Evolutionary conservation across 2,113 vertebrate species (phyloP).

Genomic region (Andinoacara biseriatus): DNA sequence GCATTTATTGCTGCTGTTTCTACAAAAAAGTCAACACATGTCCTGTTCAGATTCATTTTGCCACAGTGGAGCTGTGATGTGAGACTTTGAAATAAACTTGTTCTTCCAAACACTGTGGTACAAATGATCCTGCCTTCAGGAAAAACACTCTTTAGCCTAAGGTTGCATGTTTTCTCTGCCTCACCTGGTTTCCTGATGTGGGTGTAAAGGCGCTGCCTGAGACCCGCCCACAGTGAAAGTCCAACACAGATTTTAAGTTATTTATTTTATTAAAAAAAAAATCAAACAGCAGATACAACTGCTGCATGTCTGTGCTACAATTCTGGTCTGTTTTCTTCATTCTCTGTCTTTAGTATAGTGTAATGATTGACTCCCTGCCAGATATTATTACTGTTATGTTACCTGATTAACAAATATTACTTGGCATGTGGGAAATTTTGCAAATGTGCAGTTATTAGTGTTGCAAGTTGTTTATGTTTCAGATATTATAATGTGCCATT

Average conservation of each 20-base stretch:
- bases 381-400: background rate
- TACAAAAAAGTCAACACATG: background rate
- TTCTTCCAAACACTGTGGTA: background rate
- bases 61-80: background rate
- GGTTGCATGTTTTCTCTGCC: background rate
- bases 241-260: background rate
- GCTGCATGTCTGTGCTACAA: background rate
- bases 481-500: background rate
- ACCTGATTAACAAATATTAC: background rate
- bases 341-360: background rate
- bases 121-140: background rate
- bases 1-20: too few relatives aligned
- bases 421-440: background rate
- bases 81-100: background rate
- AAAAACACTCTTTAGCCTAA: background rate
- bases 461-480: background rate
- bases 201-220: too few relatives aligned
- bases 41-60: background rate
- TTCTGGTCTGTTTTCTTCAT: background rate
- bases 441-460: background rate
- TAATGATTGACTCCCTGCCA: background rate
- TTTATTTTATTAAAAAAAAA: background rate
- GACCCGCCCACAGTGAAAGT: background rate
- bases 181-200: too few relatives aligned
- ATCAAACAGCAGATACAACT: background rate